Base-by-base conservation (phyloP, 2,888 invertebrate species). In the Pharmacophagus antenor region DNA sequence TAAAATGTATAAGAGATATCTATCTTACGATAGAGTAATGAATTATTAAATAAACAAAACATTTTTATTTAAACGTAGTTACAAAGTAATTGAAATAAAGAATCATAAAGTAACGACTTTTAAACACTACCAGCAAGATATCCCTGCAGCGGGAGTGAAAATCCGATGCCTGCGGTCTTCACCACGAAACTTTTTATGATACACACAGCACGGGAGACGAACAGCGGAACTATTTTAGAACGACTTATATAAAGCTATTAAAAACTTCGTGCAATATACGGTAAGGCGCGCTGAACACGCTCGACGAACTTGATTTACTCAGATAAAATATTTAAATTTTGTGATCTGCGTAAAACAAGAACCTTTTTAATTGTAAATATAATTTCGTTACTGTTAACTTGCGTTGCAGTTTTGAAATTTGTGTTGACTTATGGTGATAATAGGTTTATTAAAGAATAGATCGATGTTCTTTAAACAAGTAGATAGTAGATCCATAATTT, bases 191-290 rank as follows among this genome's bases (percentile, higher is more conserved):
- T 77, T 72, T 80, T 77, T 77, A 79, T 75, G 77, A 74, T 74
- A 70, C 70, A 74, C 73, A 70, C 70, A 75, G 77, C 72, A 77
- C 73, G 61, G 63, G 65, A 61, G 55, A 61, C 52, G 51, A 66
- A 65, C 67, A 63, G 70, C 63, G 65, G 61, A 78, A 80, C 82
- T 80, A 80, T 82, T 84, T 82, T 80, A 74, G 78, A 83, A 77
- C 76, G 68, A 79, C 75, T 83, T 81, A 81, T 80, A 82, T 80
- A 77, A 74, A 72, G 73, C 77, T 73, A 78, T 78, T 76, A 80
- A 79, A 59, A 80, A 78, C 71, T 83, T 80, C 69, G 62, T 62
- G 65, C 63, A 61, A 65, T 61, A 56, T 48, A 61, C 50, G 67
- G 66, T 63, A 51, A 59, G 49, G 49, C 31, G 10, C n/a, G 0